Percentiles rank a stretch among this genome's conserved stretches.
Evolutionary conservation across 2,888 invertebrate species (phyloP).

Genomic region (Mylabris sibirica): DNA sequence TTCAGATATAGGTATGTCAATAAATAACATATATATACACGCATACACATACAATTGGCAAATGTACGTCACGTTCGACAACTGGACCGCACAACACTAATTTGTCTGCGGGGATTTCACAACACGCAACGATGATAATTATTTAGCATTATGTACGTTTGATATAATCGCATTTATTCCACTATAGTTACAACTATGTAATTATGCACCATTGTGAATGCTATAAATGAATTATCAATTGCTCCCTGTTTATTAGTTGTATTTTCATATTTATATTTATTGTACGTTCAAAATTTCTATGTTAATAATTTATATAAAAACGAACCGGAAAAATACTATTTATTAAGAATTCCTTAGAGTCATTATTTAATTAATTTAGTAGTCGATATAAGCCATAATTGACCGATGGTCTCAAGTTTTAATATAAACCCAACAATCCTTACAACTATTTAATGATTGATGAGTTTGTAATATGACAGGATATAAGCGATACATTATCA

Average conservation of each 20-base stretch:
- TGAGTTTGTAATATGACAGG: slow-evolving; percentile 51
- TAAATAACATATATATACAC: slow-evolving; percentile 53
- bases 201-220: slow-evolving; percentile 50
- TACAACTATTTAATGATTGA: slow-evolving; percentile 50
- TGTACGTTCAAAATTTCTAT: not conserved
- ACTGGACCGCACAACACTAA: slow-evolving; percentile 56
- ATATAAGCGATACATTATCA: slow-evolving; percentile 49
- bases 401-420: slow-evolving; percentile 53
- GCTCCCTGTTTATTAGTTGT: slow-evolving; percentile 28
- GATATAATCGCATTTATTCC: slow-evolving; percentile 57
- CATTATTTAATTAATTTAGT: slow-evolving; percentile 34
- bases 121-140: slow-evolving; percentile 58
- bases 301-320: slow-evolving; percentile 11
- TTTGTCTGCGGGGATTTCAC: slow-evolving; percentile 55
- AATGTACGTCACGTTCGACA: slow-evolving; percentile 59
- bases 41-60: slow-evolving; percentile 51
- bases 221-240: slow-evolving; percentile 50
- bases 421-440: slow-evolving; percentile 44
- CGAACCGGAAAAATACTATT: not conserved
- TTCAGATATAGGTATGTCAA: slow-evolving; percentile 49
- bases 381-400: slow-evolving; percentile 39
- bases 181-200: slow-evolving; percentile 51
- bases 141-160: slow-evolving; percentile 59
- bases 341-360: not conserved
- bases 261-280: not conserved